Conservation (phyloP, 1,140 invertebrate genomes). For the Drosophila ambigua region DNA sequence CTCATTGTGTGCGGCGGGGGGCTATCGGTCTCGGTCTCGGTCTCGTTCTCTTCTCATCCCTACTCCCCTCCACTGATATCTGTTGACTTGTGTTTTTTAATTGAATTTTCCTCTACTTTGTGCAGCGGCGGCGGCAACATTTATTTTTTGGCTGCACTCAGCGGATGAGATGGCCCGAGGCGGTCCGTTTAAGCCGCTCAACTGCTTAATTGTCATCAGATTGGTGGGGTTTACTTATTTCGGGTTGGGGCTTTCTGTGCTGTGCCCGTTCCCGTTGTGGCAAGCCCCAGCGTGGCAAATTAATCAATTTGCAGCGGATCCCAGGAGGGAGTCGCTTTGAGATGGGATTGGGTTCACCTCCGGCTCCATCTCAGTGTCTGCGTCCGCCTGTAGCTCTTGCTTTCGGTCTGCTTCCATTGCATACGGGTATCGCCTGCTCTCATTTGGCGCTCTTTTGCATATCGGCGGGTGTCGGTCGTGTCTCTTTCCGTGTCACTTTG, state of each 20-base stretch:
- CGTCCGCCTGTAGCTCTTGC: neutral
- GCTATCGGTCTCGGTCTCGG: too few relatives aligned
- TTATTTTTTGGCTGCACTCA: constrained; percentile 23
- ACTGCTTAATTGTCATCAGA: constrained; percentile 73
- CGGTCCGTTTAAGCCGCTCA: constrained; percentile 67
- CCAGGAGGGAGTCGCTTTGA: constrained; percentile 1
- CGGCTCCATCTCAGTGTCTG: constrained; percentile 8
- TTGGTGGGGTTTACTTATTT: constrained; percentile 40
- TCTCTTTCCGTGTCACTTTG: constrained; percentile 49
- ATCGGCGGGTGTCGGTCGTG: constrained; percentile 24
- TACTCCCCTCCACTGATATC: constrained; percentile 7
- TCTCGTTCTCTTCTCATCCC: too few relatives aligned
- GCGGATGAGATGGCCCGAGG: constrained; percentile 34
- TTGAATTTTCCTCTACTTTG: constrained; percentile 54
- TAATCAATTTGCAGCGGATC: constrained; percentile 69
- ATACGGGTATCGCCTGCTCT: constrained; percentile 21
- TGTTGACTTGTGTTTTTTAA: constrained; percentile 60
- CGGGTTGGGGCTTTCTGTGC: constrained; percentile 26
- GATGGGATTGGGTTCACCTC: constrained; percentile 17
- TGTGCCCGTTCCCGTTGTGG: constrained; percentile 50
- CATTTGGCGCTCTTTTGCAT: constrained; percentile 22
- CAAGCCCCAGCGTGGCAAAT: constrained; percentile 59
- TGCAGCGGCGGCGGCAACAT: constrained; percentile 40
- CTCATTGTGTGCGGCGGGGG: constrained; percentile 21
- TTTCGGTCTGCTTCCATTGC: constrained; percentile 25